Percentiles rank a stretch among this genome's conserved stretches.
phyloP scores from a whole-genome alignment of 2,797 vertebrate genomes.

The Periophthalmus magnuspinnatus region DNA sequence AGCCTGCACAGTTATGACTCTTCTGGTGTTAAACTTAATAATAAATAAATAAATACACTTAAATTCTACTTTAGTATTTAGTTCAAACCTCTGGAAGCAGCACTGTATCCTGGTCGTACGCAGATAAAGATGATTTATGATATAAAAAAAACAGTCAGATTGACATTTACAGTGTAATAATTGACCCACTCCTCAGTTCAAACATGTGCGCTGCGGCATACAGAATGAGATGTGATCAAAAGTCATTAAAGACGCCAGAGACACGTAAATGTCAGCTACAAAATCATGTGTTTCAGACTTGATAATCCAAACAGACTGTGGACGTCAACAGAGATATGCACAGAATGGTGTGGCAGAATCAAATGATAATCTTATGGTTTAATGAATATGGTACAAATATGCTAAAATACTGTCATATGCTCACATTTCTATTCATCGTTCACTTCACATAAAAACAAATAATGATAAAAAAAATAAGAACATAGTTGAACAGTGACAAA shows the following conservation, averaged over 20 bases:
- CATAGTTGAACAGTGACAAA: no score
- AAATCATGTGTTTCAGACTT: background rate
- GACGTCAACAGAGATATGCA: background rate
- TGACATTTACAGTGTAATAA: conserved; percentile 5
- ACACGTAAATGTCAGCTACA: background rate
- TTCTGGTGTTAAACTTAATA: background rate
- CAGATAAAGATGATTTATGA: background rate
- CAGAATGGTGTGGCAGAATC: background rate
- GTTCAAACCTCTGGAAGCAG: background rate
- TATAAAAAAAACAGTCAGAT: background rate
- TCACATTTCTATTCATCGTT: no score
- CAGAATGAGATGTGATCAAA: conserved; percentile 3
- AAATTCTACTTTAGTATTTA: background rate
- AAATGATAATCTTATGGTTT: background rate
- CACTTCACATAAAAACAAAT: no score
- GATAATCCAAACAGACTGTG: background rate
- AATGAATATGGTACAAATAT: no score
- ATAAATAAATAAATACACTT: background rate
- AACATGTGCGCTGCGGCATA: background rate
- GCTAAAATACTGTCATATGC: no score
- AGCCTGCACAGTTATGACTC: no score
- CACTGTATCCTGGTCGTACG: no score
- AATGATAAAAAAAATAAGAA: no score
- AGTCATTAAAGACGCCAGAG: conserved; percentile 4
- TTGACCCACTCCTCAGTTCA: background rate